Evolutionary conservation across 2,113 vertebrate species (phyloP), one percentile per base, ranked within the genome.

Genomic region (Coptodon rendalli): DNA sequence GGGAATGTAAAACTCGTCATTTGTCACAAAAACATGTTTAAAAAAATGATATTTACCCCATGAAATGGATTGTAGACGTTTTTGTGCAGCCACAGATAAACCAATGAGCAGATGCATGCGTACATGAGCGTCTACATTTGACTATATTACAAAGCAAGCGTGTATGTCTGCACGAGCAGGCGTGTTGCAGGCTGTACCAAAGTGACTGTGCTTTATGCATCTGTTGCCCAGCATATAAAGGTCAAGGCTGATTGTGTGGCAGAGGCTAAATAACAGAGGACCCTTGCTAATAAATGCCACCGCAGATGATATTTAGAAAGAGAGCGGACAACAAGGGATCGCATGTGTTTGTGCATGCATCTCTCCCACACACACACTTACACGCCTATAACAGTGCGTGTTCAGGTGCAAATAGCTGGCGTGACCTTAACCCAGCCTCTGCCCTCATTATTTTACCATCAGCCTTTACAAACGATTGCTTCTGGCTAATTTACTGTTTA

Each of bases 231-330:
- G 78, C 31, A 76, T 14, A 40, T 80, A 92, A 89, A 93, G 89
- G 91, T 90, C 92, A 92, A 5, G 16, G 43, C 76, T 88, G 92
- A 88, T 89, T 92, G 80, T 86, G 82, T 87, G 87, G 89, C 87
- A 82, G 66, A 83, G 53, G 83, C 87, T 91, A 87, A 92, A 91
- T 31, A 86, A 82, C 76, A 85, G 27, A 79, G 48, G 50, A 50
- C 22, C 50, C 81, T 52, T 40, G 14, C 27, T 73, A 86, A 92
- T 83, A 91, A 91, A 93, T 91, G 81, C 40, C 87, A 86, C 52
- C 34, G 19, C 53, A 6, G 48, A 82, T 81, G 87, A 88, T 87
- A 80, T 90, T 91, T 86, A 86, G 66, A 78, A 48, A 24, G 24
- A n/a, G 48, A 43, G 22, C 2, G 11, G 68, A 45, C 68, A 24